Conservation (phyloP, 2,113 vertebrate species). For the Cyanoderma ruficeps region DNA sequence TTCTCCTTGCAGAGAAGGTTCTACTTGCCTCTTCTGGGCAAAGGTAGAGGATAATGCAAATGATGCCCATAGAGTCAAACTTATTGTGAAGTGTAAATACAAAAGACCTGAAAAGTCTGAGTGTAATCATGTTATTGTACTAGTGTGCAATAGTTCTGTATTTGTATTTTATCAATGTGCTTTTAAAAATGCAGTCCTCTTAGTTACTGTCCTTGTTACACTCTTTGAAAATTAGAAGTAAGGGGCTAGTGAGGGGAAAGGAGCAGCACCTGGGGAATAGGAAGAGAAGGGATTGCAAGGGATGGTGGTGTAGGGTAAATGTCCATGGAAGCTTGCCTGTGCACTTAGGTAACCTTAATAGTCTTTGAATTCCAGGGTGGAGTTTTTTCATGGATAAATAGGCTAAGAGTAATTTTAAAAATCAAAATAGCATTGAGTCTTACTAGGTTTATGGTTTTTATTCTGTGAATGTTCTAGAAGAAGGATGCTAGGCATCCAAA, state of each 20-base stretch:
- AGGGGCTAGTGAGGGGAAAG: not conserved
- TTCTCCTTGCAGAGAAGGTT: not conserved
- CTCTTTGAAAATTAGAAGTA: not conserved
- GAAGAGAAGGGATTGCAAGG: not conserved
- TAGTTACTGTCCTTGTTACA: not conserved
- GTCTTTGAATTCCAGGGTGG: not conserved
- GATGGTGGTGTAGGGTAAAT: not conserved
- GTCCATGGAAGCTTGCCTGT: not conserved
- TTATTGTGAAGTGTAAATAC: not conserved
- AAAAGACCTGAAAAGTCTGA: not conserved
- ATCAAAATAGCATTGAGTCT: not conserved
- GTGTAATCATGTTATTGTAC: not conserved
- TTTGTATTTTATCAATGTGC: not conserved
- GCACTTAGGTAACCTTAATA: not conserved
- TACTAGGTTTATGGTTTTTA: not conserved
- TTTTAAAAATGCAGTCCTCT: not conserved
- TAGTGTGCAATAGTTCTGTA: not conserved
- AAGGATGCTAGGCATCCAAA: not conserved
- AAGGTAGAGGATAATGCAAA: not conserved
- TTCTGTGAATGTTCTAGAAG: not conserved
- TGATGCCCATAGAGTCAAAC: fast-evolving
- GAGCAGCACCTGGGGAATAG: not conserved
- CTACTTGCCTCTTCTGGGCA: not conserved
- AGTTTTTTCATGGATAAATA: not conserved
- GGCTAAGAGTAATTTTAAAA: not conserved